Evolutionary conservation across 2,888 invertebrate species (phyloP).

Genomic region (Tinea pellionella): DNA sequence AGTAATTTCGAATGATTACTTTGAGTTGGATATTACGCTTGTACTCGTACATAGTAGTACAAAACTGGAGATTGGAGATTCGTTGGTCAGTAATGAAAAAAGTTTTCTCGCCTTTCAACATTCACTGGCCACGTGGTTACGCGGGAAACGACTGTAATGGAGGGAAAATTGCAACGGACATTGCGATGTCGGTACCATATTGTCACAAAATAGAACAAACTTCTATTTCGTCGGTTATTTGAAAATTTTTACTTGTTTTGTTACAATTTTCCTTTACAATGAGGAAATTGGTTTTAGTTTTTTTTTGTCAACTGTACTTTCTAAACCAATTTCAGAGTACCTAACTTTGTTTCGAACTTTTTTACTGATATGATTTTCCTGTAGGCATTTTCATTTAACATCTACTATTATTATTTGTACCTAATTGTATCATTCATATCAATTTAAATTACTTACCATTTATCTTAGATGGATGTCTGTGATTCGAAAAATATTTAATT

Average conservation of each 20-base stretch:
- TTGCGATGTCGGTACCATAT: not conserved
- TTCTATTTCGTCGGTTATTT: slow-evolving; percentile 3
- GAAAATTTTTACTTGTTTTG: slow-evolving; percentile 3
- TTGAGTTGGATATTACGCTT: not conserved
- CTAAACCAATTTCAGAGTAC: not conserved
- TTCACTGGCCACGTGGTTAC: not conserved
- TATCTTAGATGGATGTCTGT: no score
- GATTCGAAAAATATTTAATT: no score
- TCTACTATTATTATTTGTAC: not conserved
- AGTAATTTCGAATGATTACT: not conserved
- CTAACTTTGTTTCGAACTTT: not conserved
- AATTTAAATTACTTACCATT: no score
- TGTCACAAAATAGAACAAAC: not conserved
- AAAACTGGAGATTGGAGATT: not conserved
- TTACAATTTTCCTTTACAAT: not conserved
- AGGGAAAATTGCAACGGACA: slow-evolving; percentile 13
- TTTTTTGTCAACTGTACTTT: not conserved
- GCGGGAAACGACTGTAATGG: not conserved
- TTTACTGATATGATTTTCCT: not conserved
- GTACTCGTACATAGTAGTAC: not conserved
- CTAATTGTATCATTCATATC: no score
- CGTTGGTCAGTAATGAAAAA: slow-evolving; percentile 8
- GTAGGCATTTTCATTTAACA: not conserved
- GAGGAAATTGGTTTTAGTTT: slow-evolving; percentile 5
- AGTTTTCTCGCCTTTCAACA: not conserved